phyloP scores from a whole-genome alignment of 2,888 invertebrate genomes.

The Sylvicola cinctus region DNA sequence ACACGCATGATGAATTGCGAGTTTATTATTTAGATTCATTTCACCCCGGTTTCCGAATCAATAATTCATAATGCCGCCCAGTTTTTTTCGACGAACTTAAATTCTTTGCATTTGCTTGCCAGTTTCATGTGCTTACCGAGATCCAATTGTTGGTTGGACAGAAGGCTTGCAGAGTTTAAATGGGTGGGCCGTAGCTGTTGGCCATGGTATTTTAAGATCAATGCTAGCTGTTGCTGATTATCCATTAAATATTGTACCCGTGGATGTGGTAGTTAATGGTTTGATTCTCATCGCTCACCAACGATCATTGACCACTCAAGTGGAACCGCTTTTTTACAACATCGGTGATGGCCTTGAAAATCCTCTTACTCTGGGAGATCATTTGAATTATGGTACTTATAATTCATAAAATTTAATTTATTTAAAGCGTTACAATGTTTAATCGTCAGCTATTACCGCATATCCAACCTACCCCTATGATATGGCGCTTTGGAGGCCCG shows the following conservation, averaged over 20 bases:
- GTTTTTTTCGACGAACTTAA: background rate
- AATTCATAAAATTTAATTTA: no score
- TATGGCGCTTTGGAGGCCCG: conserved; percentile 2
- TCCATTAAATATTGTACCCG: conserved; percentile 3
- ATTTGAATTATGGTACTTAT: background rate
- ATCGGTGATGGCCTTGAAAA: background rate
- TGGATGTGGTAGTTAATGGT: conserved; percentile 3
- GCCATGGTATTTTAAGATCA: conserved; percentile 2
- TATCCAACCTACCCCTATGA: background rate
- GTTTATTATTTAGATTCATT: no score
- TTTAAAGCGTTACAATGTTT: no score
- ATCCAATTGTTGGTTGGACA: conserved; percentile 3
- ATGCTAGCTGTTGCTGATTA: conserved; percentile 1
- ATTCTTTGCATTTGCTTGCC: background rate
- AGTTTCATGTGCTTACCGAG: conserved; percentile 1
- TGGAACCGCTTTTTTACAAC: background rate
- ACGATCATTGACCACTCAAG: background rate
- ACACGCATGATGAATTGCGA: no score
- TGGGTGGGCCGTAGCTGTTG: conserved; percentile 3
- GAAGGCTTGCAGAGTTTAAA: conserved; percentile 4
- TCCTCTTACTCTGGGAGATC: background rate
- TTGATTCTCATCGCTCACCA: conserved; percentile 3
- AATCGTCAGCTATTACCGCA: background rate
- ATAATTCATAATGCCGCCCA: background rate
- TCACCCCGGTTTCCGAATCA: no score